Conservation (phyloP, 2,888 invertebrate genomes). For the Rambutsinella grinnellia region DNA sequence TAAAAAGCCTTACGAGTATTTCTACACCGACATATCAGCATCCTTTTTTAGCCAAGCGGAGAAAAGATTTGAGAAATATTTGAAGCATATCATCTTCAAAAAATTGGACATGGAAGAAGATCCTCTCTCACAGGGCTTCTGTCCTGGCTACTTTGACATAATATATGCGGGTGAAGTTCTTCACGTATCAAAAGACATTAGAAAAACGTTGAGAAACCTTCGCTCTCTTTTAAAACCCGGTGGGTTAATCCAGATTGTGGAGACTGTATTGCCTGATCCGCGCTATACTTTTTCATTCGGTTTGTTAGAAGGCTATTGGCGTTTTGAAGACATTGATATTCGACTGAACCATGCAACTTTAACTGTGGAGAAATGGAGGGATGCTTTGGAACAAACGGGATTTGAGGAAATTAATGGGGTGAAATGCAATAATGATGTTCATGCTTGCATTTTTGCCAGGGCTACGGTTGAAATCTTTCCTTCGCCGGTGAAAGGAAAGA, state of each 20-base stretch:
- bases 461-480: too few species aligned
- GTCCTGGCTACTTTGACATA: slow-evolving; percentile 30
- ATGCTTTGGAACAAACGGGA: slow-evolving; percentile 9
- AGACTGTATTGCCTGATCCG: not conserved
- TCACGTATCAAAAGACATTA: slow-evolving; percentile 32
- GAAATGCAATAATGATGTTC: too few species aligned
- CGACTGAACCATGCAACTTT: slow-evolving; percentile 28
- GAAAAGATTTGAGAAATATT: slow-evolving; percentile 6
- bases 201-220: slow-evolving; percentile 23
- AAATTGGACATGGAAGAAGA: slow-evolving; percentile 35
- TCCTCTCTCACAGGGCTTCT: slow-evolving; percentile 26
- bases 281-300: slow-evolving; percentile 23
- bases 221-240: slow-evolving; percentile 7
- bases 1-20: slow-evolving; percentile 1
- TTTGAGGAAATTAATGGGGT: not conserved
- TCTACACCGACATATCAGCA: slow-evolving; percentile 31
- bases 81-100: not conserved
- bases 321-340: slow-evolving; percentile 30
- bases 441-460: too few species aligned
- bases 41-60: slow-evolving; percentile 25
- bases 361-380: slow-evolving; percentile 12
- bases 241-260: slow-evolving; percentile 15
- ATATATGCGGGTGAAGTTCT: slow-evolving; percentile 31
- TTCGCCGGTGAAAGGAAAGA: not conserved
- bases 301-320: slow-evolving; percentile 23